Evolutionary conservation across 2,113 vertebrate genomes (phyloP), one percentile per base, ranked within the genome.

Genomic region (Solenodon paradoxus): DNA sequence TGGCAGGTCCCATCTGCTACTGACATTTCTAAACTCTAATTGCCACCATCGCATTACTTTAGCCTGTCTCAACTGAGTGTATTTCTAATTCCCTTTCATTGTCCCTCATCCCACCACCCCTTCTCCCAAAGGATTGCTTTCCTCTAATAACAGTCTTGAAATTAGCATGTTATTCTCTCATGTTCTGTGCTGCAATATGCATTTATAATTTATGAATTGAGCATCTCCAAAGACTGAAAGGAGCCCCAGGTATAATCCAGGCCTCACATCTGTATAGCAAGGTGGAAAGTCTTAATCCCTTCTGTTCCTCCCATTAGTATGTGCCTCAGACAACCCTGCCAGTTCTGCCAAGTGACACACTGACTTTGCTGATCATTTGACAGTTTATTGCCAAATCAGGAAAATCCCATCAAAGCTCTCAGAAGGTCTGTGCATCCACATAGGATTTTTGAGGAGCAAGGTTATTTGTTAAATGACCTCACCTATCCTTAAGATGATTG

Each of bases 181-280:
- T 93, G 84, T 81, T 53, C 72, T 88, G 45, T 57, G 68, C 59
- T 78, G n/a, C 40, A 69, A 90, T 80, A 92, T 51, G 84, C 45
- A 95, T 95, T 77, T 88, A 94, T 85, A 84, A 95, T 79, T 86
- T 90, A 96, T 85, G 66, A 92, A 49, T 2, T 88, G 79, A 95
- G 92, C 9, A 57, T 78, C 77, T 93, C 90, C 95, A 94, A 84
- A 81, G 30, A 78, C 40, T 84, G 51, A 82, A 61, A 78, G 75
- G 42, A 88, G 22, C 55, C 40, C 61, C 11, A 16, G 51, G n/a
- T 19, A 12, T 64, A 84, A 94, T 80, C 75, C n/a, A 85, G 28
- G 42, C 28, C 49, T 84, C 59, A n/a, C 59, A 74, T 92, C 69
- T 96, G 71, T 64, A 84, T 7, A 26, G n/a, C 0, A 9, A 66